phyloP scores from a whole-genome alignment of 2,113 vertebrate species.

The Hippocampus comes region DNA sequence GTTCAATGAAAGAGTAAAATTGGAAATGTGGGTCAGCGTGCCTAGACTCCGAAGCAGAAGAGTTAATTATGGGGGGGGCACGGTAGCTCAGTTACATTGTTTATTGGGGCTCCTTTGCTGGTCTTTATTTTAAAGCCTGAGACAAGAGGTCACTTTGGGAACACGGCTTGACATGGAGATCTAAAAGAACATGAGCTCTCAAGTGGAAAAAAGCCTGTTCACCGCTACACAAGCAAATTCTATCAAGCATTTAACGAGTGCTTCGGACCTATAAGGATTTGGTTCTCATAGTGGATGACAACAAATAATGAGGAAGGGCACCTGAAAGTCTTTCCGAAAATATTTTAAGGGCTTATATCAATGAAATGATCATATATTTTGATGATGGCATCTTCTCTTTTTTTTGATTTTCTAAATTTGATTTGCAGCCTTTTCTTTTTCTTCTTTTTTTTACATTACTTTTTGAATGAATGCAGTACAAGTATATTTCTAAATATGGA shows the following conservation, averaged over 20 bases:
- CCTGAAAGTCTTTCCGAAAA: constrained; percentile 22
- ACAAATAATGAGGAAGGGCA: constrained; percentile 19
- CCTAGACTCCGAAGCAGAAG: constrained; percentile 42
- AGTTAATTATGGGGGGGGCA: constrained; percentile 44
- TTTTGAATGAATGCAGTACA: background rate
- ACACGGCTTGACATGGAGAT: constrained; percentile 17
- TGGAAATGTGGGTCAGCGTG: constrained; percentile 45
- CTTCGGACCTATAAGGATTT: background rate
- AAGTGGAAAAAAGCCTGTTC: constrained; percentile 15
- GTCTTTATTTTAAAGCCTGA: constrained; percentile 34
- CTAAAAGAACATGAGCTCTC: constrained; percentile 26
- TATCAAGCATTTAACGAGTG: constrained; percentile 1
- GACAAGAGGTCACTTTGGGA: constrained; percentile 34
- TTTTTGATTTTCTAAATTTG: background rate
- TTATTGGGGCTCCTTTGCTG: constrained; percentile 38
- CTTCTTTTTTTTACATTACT: background rate
- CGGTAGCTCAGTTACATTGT: constrained; percentile 47
- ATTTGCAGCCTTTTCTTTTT: background rate
- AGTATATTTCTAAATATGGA: background rate
- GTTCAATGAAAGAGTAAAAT: constrained; percentile 24
- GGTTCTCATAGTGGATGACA: constrained; percentile 7
- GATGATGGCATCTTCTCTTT: background rate
- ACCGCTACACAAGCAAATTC: constrained; percentile 9
- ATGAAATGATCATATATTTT: background rate
- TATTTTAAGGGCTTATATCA: constrained; percentile 14